These are phyloP conservation scores for Temnopleurus reevesii DNA, from an alignment of 53 echinoderm and acorn worm species.

Conservation along the genomic window DNA sequence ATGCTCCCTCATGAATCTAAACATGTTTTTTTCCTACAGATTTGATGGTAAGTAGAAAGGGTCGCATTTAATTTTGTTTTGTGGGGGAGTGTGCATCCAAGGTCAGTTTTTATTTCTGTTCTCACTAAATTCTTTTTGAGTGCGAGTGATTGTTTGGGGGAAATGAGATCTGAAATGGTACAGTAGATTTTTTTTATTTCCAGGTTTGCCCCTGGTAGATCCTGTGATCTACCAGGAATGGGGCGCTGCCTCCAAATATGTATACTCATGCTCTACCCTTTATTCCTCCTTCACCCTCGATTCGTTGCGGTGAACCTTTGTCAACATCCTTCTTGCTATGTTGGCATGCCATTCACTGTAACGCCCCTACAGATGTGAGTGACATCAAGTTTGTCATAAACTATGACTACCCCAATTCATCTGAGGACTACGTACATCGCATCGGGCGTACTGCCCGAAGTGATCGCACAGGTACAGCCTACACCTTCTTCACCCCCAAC, in stretches of 20 bases:
- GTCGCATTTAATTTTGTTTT: background rate
- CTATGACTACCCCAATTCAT: constrained; percentile 97
- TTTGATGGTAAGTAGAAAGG: constrained; percentile 14
- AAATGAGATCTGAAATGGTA: background rate
- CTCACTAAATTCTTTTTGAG: background rate
- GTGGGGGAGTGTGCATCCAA: constrained; percentile 44
- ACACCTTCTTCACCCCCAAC: constrained; percentile 93
- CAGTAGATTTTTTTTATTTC: background rate
- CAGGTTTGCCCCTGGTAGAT: background rate
- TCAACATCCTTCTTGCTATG: constrained; percentile 33
- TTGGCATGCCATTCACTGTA: constrained; percentile 57
- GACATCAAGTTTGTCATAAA: constrained; percentile 99
- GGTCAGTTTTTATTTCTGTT: background rate
- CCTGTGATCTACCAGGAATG: background rate
- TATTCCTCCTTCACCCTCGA: constrained; percentile 30
- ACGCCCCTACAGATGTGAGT: constrained; percentile 70
- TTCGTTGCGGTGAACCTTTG: constrained; percentile 50
- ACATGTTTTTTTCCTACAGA: constrained; percentile 1
- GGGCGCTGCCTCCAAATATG: constrained; percentile 16
- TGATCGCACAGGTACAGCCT: constrained; percentile 90
- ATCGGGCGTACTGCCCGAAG: constrained; percentile 99
- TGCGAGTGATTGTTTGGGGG: background rate
- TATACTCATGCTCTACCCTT: constrained; percentile 36
- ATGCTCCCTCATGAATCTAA: constrained; percentile 46
- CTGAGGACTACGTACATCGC: constrained; percentile 99